Percentiles rank a stretch among this genome's conserved stretches.
Evolutionary conservation across 2,113 vertebrate species (phyloP).

Genomic region (Neoarius graeffei): DNA sequence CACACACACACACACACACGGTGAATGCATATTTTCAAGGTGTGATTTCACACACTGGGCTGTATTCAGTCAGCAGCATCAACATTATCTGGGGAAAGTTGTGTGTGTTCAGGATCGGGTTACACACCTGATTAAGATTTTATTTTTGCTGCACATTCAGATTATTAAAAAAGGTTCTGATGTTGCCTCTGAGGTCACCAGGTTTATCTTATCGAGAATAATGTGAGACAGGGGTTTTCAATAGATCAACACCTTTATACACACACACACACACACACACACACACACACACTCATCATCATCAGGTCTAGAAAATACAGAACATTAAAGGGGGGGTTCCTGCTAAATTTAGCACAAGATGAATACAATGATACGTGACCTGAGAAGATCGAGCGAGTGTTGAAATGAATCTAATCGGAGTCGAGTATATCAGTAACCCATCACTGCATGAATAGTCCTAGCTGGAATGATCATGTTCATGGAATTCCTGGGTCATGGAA

Average conservation of each 20-base stretch:
- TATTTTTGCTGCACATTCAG: neutral
- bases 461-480: neutral
- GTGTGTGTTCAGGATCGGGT: neutral
- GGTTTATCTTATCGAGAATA: no score
- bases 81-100: neutral
- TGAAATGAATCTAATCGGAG: neutral
- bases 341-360: no score
- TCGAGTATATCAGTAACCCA: neutral
- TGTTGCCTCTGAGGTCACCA: neutral
- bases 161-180: neutral
- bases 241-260: no score
- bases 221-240: no score
- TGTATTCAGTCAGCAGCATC: neutral
- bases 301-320: neutral
- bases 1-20: neutral
- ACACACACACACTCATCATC: no score
- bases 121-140: neutral
- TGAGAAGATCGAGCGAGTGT: neutral
- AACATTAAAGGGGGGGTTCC: no score
- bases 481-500: no score
- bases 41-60: neutral
- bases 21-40: neutral
- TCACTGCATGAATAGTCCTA: neutral
- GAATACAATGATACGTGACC: neutral
- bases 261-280: no score